Base-by-base conservation (phyloP, 2,888 invertebrate species). In the Drosophila suboccidentalis region DNA sequence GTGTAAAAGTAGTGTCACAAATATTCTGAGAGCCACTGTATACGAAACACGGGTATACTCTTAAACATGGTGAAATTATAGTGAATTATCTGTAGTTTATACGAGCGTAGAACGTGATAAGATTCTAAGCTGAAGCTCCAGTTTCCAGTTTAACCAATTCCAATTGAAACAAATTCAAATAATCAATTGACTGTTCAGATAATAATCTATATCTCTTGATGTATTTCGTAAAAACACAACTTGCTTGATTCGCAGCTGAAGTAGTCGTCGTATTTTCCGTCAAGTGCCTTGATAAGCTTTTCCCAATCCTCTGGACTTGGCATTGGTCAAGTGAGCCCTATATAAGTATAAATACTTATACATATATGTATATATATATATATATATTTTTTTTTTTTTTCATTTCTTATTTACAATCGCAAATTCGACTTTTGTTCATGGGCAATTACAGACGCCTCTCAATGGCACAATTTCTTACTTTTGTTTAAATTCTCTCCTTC, bases 201-300 rank as follows among this genome's bases (percentile, higher is more conserved):
- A 43, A 50, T 36, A 51, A 75, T 78, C 66, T 54, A 44, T 59
- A 60, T 60, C 62, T 67, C 62, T 8, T 13, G 5, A 36, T 32
- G 8, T 46, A 38, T 64, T 46, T 50, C n/a, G 19, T 41, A 47
- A 26, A n/a, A 19, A 15, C 44, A 41, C 66, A 59, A 54, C 41
- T 65, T 53, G 38, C 41, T 65, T 53, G 38, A 49, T 58, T 53
- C 60, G 44, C 62, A 60, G 60, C 38, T 55, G 60, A 50, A 69
- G 46, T 59, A 63, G 55, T 47, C 55, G 55, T 47, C 55, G 46
- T 55, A 50, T 26, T 57, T 47, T 44, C 62, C 22, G 32, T 64
- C 36, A 50, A 83, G 87, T 83, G 66, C 39, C 68, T 36, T 53
- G 87, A 83, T 83, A 83, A 87, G 85, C 65, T 59, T 70, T 63